Conservation (phyloP, 1,140 invertebrate species). For the Drosophila mojavensis region DNA sequence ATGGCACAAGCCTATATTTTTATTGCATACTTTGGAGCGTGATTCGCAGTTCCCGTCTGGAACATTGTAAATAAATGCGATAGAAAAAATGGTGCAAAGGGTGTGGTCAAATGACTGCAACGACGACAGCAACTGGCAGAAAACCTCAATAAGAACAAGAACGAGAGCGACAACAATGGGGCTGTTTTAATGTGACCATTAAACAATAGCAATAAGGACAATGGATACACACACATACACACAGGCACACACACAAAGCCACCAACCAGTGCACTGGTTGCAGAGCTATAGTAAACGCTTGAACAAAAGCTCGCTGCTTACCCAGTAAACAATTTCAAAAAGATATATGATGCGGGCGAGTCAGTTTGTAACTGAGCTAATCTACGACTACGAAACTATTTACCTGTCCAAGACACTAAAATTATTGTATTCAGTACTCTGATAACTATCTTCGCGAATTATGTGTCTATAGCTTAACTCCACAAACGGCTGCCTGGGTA, state of each 20-base stretch:
- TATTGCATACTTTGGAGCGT: conserved; percentile 56
- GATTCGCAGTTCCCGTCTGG: background rate
- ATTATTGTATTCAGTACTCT: background rate
- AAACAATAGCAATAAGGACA: conserved; percentile 78
- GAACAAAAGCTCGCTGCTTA: conserved; percentile 25
- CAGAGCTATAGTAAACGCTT: conserved; percentile 40
- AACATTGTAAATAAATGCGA: conserved; percentile 45
- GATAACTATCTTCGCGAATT: no score
- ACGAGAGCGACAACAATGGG: conserved; percentile 63
- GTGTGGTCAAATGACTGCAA: conserved; percentile 68
- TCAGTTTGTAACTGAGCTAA: background rate
- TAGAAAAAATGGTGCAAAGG: conserved; percentile 65
- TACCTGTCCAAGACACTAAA: background rate
- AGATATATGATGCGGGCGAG: background rate
- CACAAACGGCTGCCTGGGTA: conserved; percentile 3
- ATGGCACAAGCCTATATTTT: conserved; percentile 13
- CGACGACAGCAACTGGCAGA: conserved; percentile 28
- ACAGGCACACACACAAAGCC: conserved; percentile 34
- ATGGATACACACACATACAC: conserved; percentile 37
- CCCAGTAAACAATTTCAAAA: conserved; percentile 49
- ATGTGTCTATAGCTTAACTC: background rate
- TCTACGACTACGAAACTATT: background rate
- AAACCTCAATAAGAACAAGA: background rate
- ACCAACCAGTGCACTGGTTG: conserved; percentile 16
- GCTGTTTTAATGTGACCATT: conserved; percentile 79